A percentile compares a stretch with the other conserved stretches of the same genome.
Evolutionary conservation across 2,888 invertebrate species (phyloP).

Genomic region (Tiphia femorata): DNA sequence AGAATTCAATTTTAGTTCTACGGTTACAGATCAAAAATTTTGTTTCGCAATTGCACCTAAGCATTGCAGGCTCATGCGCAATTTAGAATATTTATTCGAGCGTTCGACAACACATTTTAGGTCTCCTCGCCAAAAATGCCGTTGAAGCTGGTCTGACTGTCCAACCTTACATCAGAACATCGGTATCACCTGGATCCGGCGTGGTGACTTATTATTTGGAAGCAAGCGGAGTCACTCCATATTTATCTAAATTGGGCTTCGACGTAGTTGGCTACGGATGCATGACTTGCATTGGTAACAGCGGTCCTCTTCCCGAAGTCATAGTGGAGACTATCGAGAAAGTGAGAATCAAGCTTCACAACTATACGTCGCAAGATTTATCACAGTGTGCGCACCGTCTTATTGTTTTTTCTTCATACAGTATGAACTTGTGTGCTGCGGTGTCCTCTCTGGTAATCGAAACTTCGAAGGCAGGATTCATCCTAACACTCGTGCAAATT

Average conservation of each 20-base stretch:
- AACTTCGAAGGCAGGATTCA: constrained; percentile 99
- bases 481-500: constrained; percentile 96
- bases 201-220: constrained; percentile 91
- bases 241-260: constrained; percentile 89
- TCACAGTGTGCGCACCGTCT: background rate
- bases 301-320: constrained; percentile 91
- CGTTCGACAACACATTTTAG: constrained; percentile 64
- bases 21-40: background rate
- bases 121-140: constrained; percentile 92
- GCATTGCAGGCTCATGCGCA: background rate
- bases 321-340: constrained; percentile 62
- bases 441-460: constrained; percentile 96
- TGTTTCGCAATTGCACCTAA: constrained; percentile 2
- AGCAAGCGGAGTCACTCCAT: constrained; percentile 93
- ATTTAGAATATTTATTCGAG: no score
- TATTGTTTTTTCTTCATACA: constrained; percentile 56
- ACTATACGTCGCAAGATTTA: background rate
- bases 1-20: constrained; percentile 7
- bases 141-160: constrained; percentile 91
- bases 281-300: constrained; percentile 99
- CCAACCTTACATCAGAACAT: constrained; percentile 95
- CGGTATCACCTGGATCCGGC: constrained; percentile 94
- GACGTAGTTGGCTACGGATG: constrained; percentile 98
- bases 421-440: constrained; percentile 94
- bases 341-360: constrained; percentile 32